phyloP scores from a whole-genome alignment of 2,113 vertebrate species.

The Rhinogobius similis region DNA sequence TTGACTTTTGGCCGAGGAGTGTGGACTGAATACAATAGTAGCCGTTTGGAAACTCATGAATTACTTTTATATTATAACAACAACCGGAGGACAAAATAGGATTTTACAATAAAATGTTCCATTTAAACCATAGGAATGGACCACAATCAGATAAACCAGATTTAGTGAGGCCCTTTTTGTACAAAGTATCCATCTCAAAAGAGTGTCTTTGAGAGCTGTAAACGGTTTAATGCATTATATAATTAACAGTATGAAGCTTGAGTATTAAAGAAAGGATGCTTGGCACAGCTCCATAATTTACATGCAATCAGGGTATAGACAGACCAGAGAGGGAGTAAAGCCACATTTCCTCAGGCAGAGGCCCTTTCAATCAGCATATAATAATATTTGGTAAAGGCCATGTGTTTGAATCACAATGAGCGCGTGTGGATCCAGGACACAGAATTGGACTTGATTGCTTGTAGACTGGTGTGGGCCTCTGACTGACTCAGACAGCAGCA shows the following conservation, averaged over 20 bases:
- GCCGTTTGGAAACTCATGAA: background rate
- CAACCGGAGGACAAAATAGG: no score
- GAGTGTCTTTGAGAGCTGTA: background rate
- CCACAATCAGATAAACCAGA: background rate
- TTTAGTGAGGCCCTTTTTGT: background rate
- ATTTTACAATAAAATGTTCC: background rate
- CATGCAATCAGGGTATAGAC: slow-evolving; percentile 45
- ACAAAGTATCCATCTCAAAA: background rate
- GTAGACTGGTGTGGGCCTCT: slow-evolving; percentile 49
- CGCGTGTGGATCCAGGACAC: slow-evolving; percentile 49
- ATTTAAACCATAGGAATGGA: background rate
- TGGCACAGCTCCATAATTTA: slow-evolving; percentile 45
- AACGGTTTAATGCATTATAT: background rate
- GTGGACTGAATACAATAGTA: background rate
- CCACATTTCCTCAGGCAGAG: slow-evolving; percentile 33
- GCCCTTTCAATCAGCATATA: slow-evolving; percentile 54
- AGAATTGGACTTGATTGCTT: slow-evolving; percentile 54
- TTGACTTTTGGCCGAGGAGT: background rate
- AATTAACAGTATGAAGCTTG: background rate
- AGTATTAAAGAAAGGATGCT: slow-evolving; percentile 19
- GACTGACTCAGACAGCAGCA: slow-evolving; percentile 38
- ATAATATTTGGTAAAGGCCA: slow-evolving; percentile 50
- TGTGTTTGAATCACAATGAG: slow-evolving; percentile 42
- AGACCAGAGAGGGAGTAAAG: slow-evolving; percentile 19
- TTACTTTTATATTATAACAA: background rate